phyloP scores from a whole-genome alignment of 2,113 vertebrate genomes.

The Marmota flaviventris region DNA sequence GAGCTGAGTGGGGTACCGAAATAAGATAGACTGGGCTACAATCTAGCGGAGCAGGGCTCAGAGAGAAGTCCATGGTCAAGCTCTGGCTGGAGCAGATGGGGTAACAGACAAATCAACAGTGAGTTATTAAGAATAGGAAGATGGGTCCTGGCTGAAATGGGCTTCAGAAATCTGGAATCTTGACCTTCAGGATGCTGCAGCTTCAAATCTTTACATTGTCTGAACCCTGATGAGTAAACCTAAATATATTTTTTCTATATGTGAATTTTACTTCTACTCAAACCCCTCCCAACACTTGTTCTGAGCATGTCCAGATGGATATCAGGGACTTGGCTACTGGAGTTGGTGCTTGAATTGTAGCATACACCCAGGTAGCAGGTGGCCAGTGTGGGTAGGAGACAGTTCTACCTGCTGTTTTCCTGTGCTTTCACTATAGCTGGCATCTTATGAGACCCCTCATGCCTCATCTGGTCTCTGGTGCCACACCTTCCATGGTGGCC shows the following conservation, averaged over 20 bases:
- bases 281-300: not conserved
- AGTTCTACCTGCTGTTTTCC: fast-evolving
- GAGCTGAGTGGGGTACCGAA: not conserved
- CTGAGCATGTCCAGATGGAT: not conserved
- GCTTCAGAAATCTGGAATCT: not conserved
- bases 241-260: not conserved
- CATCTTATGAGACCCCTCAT: not conserved
- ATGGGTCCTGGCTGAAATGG: not conserved
- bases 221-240: not conserved
- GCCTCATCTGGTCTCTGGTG: not conserved
- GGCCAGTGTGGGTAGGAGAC: not conserved
- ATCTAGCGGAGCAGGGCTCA: not conserved
- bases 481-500: not conserved
- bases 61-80: not conserved
- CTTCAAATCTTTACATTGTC: not conserved
- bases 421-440: not conserved
- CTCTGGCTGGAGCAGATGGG: not conserved
- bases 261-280: not conserved
- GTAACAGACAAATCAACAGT: not conserved
- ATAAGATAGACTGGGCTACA: not conserved
- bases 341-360: not conserved
- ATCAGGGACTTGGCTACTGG: no score
- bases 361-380: not conserved
- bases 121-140: not conserved
- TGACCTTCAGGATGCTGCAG: not conserved